Base-by-base conservation (phyloP, 2,888 invertebrate species). In the Mimachlamys varia region DNA sequence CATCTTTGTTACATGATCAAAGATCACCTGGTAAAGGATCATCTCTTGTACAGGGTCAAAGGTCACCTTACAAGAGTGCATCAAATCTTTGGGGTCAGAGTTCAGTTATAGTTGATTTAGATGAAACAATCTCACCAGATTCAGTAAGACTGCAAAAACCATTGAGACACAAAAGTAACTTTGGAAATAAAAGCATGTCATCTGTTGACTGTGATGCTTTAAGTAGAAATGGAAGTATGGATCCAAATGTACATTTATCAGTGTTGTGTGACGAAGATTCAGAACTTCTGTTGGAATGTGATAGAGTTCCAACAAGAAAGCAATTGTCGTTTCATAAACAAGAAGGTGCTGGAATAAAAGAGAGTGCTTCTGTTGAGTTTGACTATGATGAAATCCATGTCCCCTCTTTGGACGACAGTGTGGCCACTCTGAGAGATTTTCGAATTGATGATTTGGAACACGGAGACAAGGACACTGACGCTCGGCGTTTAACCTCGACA, bases 171-270 rank as follows among this genome's bases (percentile, higher is more conserved):
- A 87, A 90, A 37, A 88, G 88, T 90, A 13, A 27, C 19, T 33
- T 88, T 87, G 62, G 87, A 89, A 33, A 58, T 5, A 87, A 53
- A 50, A 55, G 2, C 0, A 15, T 55, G 62, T 37, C 62, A 33
- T 76, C 33, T 19, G 87, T 87, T 76, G 44, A 44, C 50, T 27
- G 58, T 55, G 89, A 53, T 15, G 88, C 88, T 88, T 55, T 38
- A 3, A 89, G 76, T 37, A 88, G 92, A 50, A 94, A 94, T 91
- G 92, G 94, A 22, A 94, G 94, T 90, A 37, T 94, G 33, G 94
- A 94, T 49, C 94, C 94, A 87, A 93, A 91, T 87, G 92, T 93
- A 19, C 92, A 93, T 49, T 91, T 94, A 38, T 93, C 94, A 19
- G 88, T 93, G 89, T 90, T 92, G 62, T 94, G 94, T 90, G 89